Percentiles rank a stretch among this genome's conserved stretches.
Evolutionary conservation across 2,797 vertebrate genomes (phyloP).

Genomic region (Bufotes viridis): DNA sequence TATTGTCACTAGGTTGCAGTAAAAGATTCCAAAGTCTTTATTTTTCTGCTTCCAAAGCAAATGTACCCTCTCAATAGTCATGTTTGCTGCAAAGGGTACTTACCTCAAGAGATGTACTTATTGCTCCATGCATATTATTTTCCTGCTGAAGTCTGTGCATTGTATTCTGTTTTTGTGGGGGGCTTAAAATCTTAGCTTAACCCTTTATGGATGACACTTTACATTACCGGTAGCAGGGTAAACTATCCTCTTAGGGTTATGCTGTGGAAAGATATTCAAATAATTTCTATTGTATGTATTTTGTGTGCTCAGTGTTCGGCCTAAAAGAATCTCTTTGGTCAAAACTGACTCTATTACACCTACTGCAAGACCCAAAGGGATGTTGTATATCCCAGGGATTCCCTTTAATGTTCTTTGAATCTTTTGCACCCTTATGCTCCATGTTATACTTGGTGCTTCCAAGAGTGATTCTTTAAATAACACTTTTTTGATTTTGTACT

Average conservation of each 20-base stretch:
- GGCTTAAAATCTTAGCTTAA: not conserved
- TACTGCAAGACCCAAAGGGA: not conserved
- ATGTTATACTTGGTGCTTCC: no score
- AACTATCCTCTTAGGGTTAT: not conserved
- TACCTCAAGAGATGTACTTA: slow-evolving; percentile 79
- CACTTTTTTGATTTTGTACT: no score
- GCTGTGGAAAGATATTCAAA: not conserved
- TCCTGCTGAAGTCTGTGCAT: not conserved
- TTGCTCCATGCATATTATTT: slow-evolving; percentile 67
- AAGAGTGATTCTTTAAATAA: no score
- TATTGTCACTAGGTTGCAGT: slow-evolving; percentile 71
- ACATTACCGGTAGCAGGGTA: not conserved
- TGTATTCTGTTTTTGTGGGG: not conserved
- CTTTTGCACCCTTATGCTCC: no score
- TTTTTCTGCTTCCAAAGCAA: slow-evolving; percentile 67
- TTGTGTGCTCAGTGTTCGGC: not conserved
- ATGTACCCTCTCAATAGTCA: slow-evolving; percentile 75
- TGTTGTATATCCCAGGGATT: not conserved
- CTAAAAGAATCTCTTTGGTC: not conserved
- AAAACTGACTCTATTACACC: not conserved
- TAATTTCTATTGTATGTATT: not conserved
- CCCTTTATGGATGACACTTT: not conserved
- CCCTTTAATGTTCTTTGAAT: no score
- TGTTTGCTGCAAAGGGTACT: slow-evolving; percentile 77
- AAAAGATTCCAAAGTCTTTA: slow-evolving; percentile 71